Percentiles rank a stretch among this genome's conserved stretches.
phyloP scores from a whole-genome alignment of 2,113 vertebrate genomes.

The Glaucomys volans region DNA sequence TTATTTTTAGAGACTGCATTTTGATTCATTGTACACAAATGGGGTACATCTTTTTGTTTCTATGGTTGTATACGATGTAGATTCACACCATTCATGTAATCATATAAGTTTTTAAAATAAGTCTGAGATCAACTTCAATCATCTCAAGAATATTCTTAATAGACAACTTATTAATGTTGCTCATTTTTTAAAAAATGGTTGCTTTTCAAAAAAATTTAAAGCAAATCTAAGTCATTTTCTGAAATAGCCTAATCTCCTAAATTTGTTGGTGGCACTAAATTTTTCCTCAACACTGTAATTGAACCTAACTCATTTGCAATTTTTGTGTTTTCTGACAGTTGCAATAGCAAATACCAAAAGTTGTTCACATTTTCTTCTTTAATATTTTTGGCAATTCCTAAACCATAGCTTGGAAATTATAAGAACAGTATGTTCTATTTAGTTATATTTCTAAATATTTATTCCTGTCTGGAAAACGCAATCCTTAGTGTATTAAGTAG shows the following conservation, averaged over 20 bases:
- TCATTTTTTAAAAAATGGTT: neutral
- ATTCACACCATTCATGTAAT: too few relatives aligned
- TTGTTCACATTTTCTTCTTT: neutral
- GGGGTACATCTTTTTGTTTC: too few relatives aligned
- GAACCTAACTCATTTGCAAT: neutral
- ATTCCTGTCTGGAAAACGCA: neutral
- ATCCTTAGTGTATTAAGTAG: neutral
- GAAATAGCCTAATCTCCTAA: neutral
- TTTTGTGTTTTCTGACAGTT: neutral
- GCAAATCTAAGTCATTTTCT: neutral
- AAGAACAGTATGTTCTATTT: neutral
- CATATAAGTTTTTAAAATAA: neutral
- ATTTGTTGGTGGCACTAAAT: neutral
- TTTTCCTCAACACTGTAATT: neutral
- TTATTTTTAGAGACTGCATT: too few relatives aligned
- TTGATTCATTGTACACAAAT: too few relatives aligned
- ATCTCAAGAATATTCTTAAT: neutral
- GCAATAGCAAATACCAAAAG: neutral
- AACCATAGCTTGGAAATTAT: neutral
- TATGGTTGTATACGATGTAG: too few relatives aligned
- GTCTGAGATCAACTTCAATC: neutral
- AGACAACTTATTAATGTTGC: neutral
- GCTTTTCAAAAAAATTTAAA: neutral
- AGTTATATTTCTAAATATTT: slow-evolving; percentile 24
- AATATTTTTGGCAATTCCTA: neutral